phyloP scores from a whole-genome alignment of 2,113 vertebrate genomes.

The Brachyistius frenatus region DNA sequence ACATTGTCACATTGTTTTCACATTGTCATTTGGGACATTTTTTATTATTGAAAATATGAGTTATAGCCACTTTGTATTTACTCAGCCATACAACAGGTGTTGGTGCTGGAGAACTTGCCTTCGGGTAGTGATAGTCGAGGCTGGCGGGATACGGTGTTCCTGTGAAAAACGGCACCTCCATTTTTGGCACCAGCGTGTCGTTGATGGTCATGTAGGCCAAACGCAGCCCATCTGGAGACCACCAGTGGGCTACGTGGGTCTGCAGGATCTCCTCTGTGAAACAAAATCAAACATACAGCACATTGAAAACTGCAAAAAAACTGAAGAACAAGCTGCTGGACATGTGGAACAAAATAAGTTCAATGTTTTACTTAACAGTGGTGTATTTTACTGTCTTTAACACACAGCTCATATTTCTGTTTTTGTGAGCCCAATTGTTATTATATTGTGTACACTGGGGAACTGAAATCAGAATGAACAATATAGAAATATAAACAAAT shows the following conservation, averaged over 20 bases:
- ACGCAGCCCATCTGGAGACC: constrained; percentile 95
- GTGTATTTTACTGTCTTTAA: too few species aligned
- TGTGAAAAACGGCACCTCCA: constrained; percentile 94
- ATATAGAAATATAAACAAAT: too few species aligned
- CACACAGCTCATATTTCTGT: too few species aligned
- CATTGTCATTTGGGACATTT: not conserved
- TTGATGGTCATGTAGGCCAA: constrained; percentile 97
- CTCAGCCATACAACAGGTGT: not conserved
- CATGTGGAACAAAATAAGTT: too few species aligned
- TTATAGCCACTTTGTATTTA: not conserved
- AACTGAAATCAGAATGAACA: too few species aligned
- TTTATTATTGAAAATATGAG: not conserved
- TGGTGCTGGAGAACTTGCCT: constrained; percentile 81
- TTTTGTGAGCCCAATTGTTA: too few species aligned
- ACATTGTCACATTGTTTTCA: not conserved
- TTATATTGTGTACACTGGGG: too few species aligned
- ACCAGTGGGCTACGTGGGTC: constrained; percentile 95
- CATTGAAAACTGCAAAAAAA: too few species aligned
- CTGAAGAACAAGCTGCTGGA: too few species aligned
- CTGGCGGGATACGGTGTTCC: constrained; percentile 88
- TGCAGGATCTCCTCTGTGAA: constrained; percentile 94
- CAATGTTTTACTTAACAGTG: too few species aligned
- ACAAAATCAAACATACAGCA: not conserved
- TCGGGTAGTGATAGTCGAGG: constrained; percentile 93
- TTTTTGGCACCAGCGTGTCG: constrained; percentile 92